phyloP scores from a whole-genome alignment of 1,140 invertebrate genomes.

The Cherax destructor region DNA sequence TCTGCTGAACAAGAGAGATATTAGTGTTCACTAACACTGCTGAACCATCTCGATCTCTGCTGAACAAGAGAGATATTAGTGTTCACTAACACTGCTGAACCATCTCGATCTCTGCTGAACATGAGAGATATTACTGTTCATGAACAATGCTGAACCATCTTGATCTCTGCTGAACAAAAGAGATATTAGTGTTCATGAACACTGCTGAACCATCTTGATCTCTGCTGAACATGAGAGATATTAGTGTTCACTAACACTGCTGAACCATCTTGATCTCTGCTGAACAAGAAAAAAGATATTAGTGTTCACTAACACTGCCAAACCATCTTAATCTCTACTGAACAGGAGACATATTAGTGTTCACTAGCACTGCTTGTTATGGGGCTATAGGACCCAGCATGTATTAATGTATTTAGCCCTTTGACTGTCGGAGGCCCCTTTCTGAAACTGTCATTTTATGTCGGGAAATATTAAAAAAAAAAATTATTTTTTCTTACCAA shows the following conservation, averaged over 20 bases:
- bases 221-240: not conserved
- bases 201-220: conserved; percentile 9
- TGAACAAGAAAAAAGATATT: not conserved
- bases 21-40: too few species aligned
- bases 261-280: conserved; percentile 21
- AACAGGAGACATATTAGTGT: not conserved
- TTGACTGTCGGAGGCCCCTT: too few species aligned
- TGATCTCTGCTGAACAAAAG: not conserved
- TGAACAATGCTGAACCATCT: not conserved
- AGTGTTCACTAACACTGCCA: too few species aligned
- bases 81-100: not conserved
- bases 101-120: conserved; percentile 12
- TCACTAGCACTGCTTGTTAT: too few species aligned
- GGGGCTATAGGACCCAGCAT: too few species aligned
- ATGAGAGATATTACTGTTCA: not conserved
- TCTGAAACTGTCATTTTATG: too few species aligned
- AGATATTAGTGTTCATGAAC: not conserved
- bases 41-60: conserved; percentile 21
- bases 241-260: too few species aligned
- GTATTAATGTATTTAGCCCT: too few species aligned
- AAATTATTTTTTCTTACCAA: too few species aligned
- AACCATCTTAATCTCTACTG: conserved; percentile 21
- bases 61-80: not conserved
- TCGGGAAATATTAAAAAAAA: too few species aligned
- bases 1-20: not conserved